Evolutionary conservation across 2,113 vertebrate species (phyloP), one percentile per base, ranked within the genome.

Genomic region (Rhea pennata): DNA sequence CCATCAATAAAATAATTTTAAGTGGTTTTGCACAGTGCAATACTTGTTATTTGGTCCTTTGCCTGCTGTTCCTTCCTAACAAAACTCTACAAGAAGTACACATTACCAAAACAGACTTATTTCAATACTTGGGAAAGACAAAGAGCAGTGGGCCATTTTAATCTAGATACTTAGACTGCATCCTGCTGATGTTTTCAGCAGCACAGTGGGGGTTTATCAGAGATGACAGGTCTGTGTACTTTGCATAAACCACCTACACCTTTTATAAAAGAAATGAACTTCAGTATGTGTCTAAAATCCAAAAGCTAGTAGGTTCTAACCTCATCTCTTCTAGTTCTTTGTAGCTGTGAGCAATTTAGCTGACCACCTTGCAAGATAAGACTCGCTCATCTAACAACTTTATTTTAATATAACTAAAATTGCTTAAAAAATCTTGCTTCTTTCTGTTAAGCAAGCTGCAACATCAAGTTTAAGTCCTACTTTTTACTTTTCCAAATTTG

Each of bases 161-260:
- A 48, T 24, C 33, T 80, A 44, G 54, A 22, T 69, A 51, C 53
- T 21, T 12, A 29, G 22, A 21, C 53, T 88, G 12, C 0, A 0
- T 56, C 39, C 17, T 14, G 14, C 10, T 51, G 72, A 74, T 84
- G 53, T 23, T 83, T 33, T 90, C 44, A 73, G n/a, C 22, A 50
- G 13, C 64, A 50, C 15, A 79, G 58, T 69, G 82, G 71, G 72
- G 36, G 14, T 14, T 48, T 69, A 13, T n/a, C 23, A 69, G 27
- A 53, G 31, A 36, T 53, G 29, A 40, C 31, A 88, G 27, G 19
- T 27, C 12, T 50, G 27, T 13, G 19, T 69, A 27, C 31, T 74
- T 84, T 59, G 22, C 23, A 67, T 84, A 73, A 69, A 26, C 72
- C 56, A 40, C 19, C 48, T 44, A 64, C 9, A 6, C 36, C 56